phyloP scores from a whole-genome alignment of 2,888 invertebrate species.

The Gymnosoma rotundatum region DNA sequence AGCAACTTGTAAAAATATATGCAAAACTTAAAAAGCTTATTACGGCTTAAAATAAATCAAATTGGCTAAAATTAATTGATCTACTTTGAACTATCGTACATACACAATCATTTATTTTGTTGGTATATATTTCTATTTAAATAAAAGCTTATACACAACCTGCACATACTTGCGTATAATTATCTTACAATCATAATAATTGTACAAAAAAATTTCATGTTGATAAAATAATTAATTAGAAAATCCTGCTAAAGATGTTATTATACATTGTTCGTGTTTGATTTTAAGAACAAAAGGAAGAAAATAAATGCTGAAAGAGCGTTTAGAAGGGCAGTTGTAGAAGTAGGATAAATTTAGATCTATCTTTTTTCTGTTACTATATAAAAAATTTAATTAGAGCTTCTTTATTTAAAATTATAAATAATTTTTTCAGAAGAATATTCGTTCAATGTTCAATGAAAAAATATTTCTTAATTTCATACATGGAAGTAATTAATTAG shows the following conservation, averaged over 20 bases:
- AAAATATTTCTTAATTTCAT: no score
- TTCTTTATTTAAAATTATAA: no score
- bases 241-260: conserved; percentile 10
- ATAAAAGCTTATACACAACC: not conserved
- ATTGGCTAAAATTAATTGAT: conserved; percentile 61
- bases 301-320: not conserved
- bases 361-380: no score
- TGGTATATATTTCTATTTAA: not conserved
- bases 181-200: conserved; percentile 20
- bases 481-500: no score
- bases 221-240: conserved; percentile 30
- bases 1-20: not conserved
- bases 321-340: no score
- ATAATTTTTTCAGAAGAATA: no score
- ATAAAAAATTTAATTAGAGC: no score
- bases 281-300: no score
- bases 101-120: conserved; percentile 39
- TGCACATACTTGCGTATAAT: not conserved
- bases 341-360: no score
- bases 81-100: conserved; percentile 60
- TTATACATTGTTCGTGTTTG: not conserved
- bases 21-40: not conserved
- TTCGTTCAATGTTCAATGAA: no score
- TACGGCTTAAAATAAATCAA: conserved; percentile 28
- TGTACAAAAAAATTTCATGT: not conserved